Conservation (phyloP, 53 echinoderm and acorn worm species). For the Apostichopus leukothele region DNA sequence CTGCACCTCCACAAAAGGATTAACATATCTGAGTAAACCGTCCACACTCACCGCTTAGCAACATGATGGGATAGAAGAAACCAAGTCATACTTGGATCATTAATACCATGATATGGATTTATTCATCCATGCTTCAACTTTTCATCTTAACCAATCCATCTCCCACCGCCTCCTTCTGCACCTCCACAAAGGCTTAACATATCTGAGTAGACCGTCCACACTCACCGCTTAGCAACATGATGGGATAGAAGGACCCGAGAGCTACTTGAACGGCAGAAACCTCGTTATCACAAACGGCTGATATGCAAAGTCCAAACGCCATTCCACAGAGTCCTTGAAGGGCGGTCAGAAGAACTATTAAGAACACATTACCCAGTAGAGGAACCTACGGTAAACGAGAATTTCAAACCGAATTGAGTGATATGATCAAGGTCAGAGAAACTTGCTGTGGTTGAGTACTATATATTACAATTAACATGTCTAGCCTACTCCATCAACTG, state of each 20-base stretch:
- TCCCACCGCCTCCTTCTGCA: not conserved
- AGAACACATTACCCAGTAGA: slow-evolving; percentile 67
- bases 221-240: slow-evolving; percentile 89
- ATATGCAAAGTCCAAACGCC: slow-evolving; percentile 83
- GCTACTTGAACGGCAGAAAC: slow-evolving; percentile 90
- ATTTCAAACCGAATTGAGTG: too few species aligned
- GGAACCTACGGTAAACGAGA: slow-evolving; percentile 63
- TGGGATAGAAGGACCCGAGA: slow-evolving; percentile 93
- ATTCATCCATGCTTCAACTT: not conserved
- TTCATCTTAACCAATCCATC: too few species aligned
- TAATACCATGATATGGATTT: not conserved
- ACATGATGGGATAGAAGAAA: slow-evolving; percentile 87
- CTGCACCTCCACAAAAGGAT: not conserved
- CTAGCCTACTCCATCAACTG: too few species aligned
- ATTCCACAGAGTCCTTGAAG: slow-evolving; percentile 92
- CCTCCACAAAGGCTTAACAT: not conserved
- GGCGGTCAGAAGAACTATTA: slow-evolving; percentile 70
- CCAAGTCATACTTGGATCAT: slow-evolving; percentile 73
- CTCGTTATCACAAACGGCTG: slow-evolving; percentile 82
- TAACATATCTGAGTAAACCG: not conserved
- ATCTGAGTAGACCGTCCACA: not conserved
- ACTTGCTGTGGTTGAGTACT: too few species aligned
- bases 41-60: slow-evolving; percentile 82
- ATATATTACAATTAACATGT: too few species aligned
- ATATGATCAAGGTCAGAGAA: too few species aligned